Conservation (phyloP, 2,888 invertebrate species). For the Hetaerina titia region DNA sequence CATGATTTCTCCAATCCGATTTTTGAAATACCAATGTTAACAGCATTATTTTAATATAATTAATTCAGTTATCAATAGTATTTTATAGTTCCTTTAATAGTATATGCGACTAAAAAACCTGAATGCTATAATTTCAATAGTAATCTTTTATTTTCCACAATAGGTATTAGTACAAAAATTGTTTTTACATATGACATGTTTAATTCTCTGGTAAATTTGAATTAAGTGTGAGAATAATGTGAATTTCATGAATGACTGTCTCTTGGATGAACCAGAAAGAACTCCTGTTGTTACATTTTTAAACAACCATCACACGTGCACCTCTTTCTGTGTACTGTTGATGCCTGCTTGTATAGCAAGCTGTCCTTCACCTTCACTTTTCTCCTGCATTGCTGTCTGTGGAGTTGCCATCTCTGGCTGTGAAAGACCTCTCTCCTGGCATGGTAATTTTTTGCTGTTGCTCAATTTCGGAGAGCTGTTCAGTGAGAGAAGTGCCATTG, state of each 20-base stretch:
- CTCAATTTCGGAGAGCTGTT: neutral
- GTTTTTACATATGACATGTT: neutral
- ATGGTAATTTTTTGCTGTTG: neutral
- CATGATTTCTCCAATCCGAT: no score
- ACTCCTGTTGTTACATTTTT: neutral
- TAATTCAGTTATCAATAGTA: no score
- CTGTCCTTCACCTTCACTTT: neutral
- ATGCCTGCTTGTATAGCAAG: neutral
- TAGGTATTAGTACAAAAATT: neutral
- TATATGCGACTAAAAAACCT: no score
- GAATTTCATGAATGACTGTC: neutral
- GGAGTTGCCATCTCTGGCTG: neutral
- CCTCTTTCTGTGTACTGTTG: neutral
- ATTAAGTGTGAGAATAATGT: neutral
- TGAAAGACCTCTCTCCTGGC: constrained; percentile 1
- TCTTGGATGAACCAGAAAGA: neutral
- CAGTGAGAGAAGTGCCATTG: constrained; percentile 71
- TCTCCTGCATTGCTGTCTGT: neutral
- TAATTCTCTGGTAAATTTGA: neutral
- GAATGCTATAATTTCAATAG: neutral
- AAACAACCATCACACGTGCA: neutral
- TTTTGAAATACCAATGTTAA: no score
- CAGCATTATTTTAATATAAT: no score
- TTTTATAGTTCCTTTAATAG: no score
- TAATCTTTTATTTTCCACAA: neutral